Evolutionary conservation across 1,140 invertebrate genomes (phyloP).

Genomic region (Calephelis virginiensis): DNA sequence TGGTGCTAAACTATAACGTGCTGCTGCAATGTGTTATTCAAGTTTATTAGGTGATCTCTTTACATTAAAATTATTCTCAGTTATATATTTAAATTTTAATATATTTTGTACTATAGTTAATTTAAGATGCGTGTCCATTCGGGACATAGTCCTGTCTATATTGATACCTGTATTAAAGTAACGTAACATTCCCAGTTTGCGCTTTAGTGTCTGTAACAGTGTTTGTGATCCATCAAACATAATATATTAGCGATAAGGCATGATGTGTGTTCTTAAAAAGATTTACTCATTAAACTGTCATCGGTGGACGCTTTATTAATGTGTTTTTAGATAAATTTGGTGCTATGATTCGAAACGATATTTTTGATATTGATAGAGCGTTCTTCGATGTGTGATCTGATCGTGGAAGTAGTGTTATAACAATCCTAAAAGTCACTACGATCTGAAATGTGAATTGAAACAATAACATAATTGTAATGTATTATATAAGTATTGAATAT

Average conservation of each 20-base stretch:
- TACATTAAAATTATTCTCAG: constrained; percentile 62
- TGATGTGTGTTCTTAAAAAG: constrained; percentile 65
- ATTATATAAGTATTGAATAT: constrained; percentile 54
- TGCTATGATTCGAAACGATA: constrained; percentile 33
- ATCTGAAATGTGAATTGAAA: constrained; percentile 52
- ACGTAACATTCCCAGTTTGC: constrained; percentile 75
- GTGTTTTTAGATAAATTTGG: constrained; percentile 30
- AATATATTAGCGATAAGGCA: constrained; percentile 66
- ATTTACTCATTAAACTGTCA: constrained; percentile 47
- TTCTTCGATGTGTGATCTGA: constrained; percentile 39
- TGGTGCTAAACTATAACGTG: constrained; percentile 56
- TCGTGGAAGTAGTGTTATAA: constrained; percentile 45
- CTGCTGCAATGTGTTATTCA: constrained; percentile 50
- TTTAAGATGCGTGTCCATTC: constrained; percentile 41
- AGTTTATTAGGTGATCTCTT: constrained; percentile 70
- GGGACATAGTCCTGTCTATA: constrained; percentile 55
- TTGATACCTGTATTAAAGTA: constrained; percentile 75
- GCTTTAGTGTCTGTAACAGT: constrained; percentile 71
- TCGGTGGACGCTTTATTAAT: constrained; percentile 49
- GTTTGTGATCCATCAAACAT: constrained; percentile 75
- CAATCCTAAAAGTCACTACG: constrained; percentile 45
- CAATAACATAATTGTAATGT: constrained; percentile 63
- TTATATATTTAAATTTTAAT: constrained; percentile 63
- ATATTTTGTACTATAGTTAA: constrained; percentile 64
- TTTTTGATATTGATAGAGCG: constrained; percentile 41